These are phyloP conservation scores for Parauchenoglanis punctatus DNA, from an alignment of 2,797 vertebrate genomes.

Conservation along the genomic window DNA sequence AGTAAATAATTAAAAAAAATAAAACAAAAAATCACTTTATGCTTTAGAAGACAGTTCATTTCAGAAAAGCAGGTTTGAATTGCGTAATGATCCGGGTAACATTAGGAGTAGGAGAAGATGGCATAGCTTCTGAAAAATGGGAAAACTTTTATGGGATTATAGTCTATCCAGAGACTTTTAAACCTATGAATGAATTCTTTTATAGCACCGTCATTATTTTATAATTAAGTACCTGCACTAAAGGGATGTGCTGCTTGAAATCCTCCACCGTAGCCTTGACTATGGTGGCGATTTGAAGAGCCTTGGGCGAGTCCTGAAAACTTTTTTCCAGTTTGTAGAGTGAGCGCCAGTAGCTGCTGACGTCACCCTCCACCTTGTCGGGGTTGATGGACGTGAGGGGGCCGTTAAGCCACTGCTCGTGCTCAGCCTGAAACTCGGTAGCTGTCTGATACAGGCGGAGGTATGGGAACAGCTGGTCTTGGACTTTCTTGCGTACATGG, in stretches of 20 bases:
- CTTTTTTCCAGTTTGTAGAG: constrained; percentile 85
- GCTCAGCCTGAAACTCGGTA: constrained; percentile 77
- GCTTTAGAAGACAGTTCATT: not conserved
- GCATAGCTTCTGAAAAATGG: not conserved
- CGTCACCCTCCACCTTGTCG: constrained; percentile 80
- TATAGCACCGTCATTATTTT: not conserved
- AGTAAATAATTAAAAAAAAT: too few relatives aligned
- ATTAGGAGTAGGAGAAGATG: not conserved
- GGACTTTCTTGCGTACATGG: constrained; percentile 80
- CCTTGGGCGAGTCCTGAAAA: constrained; percentile 76
- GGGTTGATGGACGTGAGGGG: constrained; percentile 79
- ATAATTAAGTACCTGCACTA: constrained; percentile 75
- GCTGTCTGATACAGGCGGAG: constrained; percentile 82
- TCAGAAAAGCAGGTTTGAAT: not conserved
- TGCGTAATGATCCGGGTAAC: not conserved
- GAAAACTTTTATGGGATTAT: not conserved
- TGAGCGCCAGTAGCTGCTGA: constrained; percentile 79
- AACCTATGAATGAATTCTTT: not conserved
- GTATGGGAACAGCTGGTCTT: constrained; percentile 80
- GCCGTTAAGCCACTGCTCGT: constrained; percentile 79
- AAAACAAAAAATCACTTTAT: not conserved
- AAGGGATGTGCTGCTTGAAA: constrained; percentile 81
- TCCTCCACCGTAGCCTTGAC: constrained; percentile 80
- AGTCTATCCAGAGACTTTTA: not conserved
- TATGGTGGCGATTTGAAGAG: constrained; percentile 74